Conservation (phyloP, 1,140 invertebrate species). For the Drosophila micromelanica region DNA sequence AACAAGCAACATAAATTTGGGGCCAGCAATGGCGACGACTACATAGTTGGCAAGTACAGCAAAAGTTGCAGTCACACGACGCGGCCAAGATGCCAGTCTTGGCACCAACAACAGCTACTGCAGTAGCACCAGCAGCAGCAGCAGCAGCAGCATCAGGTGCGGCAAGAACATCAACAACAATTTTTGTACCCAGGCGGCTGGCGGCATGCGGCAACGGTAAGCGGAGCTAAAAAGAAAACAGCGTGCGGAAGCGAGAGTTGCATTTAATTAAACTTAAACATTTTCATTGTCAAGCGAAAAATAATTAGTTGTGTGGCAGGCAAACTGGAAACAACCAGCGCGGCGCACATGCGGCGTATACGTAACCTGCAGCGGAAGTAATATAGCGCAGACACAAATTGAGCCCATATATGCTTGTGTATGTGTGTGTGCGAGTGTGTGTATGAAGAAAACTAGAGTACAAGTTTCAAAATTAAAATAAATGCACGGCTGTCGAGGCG, state of each 20-base stretch:
- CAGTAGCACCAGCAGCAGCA: constrained; percentile 16
- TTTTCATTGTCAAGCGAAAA: constrained; percentile 84
- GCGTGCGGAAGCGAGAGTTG: constrained; percentile 56
- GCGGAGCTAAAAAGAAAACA: constrained; percentile 61
- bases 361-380: constrained; percentile 76
- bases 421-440: constrained; percentile 20
- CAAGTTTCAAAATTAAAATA: constrained; percentile 83
- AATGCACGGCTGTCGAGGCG: constrained; percentile 63
- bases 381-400: constrained; percentile 62
- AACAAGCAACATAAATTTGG: constrained; percentile 76
- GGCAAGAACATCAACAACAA: constrained; percentile 38
- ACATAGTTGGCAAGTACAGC: constrained; percentile 31
- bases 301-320: constrained; percentile 81
- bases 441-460: constrained; percentile 53
- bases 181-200: background rate
- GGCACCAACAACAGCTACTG: constrained; percentile 1
- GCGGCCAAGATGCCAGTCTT: constrained; percentile 17
- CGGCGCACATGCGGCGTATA: constrained; percentile 68
- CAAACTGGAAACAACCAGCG: constrained; percentile 29
- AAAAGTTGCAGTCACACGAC: constrained; percentile 61
- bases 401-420: constrained; percentile 45
- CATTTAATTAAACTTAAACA: constrained; percentile 84
- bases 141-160: constrained; percentile 65
- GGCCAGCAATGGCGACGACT: constrained; percentile 19
- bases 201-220: background rate